phyloP scores from a whole-genome alignment of 2,113 vertebrate species.

The Dryoscopus gambensis region DNA sequence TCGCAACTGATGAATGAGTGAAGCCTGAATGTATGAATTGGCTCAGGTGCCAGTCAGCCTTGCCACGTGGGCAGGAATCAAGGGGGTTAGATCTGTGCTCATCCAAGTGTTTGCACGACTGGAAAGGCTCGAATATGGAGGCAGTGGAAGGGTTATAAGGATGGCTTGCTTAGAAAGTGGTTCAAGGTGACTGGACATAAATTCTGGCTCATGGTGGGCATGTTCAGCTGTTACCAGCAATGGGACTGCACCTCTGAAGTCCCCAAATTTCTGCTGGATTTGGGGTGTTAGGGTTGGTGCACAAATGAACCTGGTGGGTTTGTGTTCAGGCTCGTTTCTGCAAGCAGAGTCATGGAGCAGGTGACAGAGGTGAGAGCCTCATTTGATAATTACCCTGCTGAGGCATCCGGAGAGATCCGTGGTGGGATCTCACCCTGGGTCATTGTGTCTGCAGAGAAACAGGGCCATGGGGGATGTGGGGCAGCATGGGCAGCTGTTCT shows the following conservation, averaged over 20 bases:
- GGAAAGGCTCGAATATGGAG: background rate
- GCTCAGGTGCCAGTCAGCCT: background rate
- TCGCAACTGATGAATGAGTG: background rate
- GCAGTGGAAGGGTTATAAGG: background rate
- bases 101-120: background rate
- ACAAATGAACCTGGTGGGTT: background rate
- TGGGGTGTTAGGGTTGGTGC: background rate
- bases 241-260: background rate
- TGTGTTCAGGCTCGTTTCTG: background rate
- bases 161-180: background rate
- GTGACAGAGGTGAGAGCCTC: background rate
- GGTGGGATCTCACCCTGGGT: background rate
- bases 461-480: background rate
- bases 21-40: background rate
- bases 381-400: background rate
- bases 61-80: background rate
- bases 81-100: background rate
- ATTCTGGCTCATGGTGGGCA: background rate
- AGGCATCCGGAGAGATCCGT: background rate
- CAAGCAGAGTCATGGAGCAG: accelerated
- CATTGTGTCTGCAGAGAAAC: background rate
- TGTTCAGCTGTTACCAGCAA: background rate
- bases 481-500: background rate
- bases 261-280: background rate
- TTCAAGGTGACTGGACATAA: background rate